phyloP scores from a whole-genome alignment of 30 jellyfish, hydroid and myxozoan genomes.

The Phacellophora camtschatica region DNA sequence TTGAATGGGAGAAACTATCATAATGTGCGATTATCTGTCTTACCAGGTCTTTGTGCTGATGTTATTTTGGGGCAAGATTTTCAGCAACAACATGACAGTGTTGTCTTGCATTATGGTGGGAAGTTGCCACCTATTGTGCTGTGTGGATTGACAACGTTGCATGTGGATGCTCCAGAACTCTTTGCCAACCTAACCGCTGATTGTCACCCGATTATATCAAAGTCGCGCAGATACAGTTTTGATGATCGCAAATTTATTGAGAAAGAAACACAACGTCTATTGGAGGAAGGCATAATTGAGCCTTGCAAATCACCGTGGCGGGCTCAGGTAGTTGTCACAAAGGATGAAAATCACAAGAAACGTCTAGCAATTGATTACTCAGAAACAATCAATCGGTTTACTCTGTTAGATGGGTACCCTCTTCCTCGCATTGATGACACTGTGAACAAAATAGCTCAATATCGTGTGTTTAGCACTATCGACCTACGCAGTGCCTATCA shows the following conservation, averaged over 20 bases:
- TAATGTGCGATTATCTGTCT: neutral
- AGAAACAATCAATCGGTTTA: constrained; percentile 17
- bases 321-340: constrained; percentile 42
- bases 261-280: constrained; percentile 42
- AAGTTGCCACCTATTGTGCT: constrained; percentile 12
- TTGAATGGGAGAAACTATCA: neutral
- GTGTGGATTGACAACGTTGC: constrained; percentile 26
- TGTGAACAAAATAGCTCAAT: constrained; percentile 31
- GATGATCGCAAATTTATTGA: constrained; percentile 56
- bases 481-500: constrained; percentile 26
- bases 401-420: constrained; percentile 55
- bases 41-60: constrained; percentile 59
- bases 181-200: constrained; percentile 54
- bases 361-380: constrained; percentile 36
- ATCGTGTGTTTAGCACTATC: constrained; percentile 31
- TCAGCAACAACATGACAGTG: constrained; percentile 54
- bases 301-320: constrained; percentile 81
- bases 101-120: constrained; percentile 54
- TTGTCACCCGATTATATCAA: constrained; percentile 62
- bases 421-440: constrained; percentile 26
- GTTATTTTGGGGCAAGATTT: constrained; percentile 61
- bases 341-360: constrained; percentile 2
- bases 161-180: constrained; percentile 42
- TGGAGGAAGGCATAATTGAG: constrained; percentile 61
- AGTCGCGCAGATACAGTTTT: constrained; percentile 41